Evolutionary conservation across 92 coral and sea anemone species (phyloP).

Genomic region (Phymanthus crucifer): DNA sequence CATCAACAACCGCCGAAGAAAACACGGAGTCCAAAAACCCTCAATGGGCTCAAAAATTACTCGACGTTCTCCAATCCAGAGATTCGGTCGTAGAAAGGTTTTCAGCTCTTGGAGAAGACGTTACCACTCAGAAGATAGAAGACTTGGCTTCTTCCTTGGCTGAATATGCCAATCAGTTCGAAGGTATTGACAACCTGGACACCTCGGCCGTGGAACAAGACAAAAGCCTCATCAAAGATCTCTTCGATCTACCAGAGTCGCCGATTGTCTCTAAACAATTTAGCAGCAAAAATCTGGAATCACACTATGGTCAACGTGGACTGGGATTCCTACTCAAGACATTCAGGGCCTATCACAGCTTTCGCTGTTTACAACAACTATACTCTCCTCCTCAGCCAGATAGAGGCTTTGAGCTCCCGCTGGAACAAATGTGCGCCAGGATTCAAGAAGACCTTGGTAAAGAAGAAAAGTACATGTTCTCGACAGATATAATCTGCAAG

Average conservation of each 20-base stretch:
- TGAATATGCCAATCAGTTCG: not conserved
- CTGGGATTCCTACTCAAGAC: too few relatives aligned
- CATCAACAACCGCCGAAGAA: not conserved
- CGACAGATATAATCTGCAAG: constrained; percentile 40
- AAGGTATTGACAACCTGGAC: constrained; percentile 17
- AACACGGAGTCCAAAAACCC: not conserved
- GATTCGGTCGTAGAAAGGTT: constrained; percentile 22
- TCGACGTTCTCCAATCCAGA: constrained; percentile 15
- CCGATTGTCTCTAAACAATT: too few relatives aligned
- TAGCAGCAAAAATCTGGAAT: constrained; percentile 21
- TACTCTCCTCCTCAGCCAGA: constrained; percentile 14
- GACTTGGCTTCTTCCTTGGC: constrained; percentile 8
- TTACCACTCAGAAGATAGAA: constrained; percentile 12
- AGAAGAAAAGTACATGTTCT: constrained; percentile 21
- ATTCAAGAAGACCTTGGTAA: constrained; percentile 15
- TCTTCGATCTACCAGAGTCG: too few relatives aligned
- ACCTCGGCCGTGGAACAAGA: not conserved
- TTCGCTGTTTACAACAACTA: not conserved
- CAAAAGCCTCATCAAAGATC: too few relatives aligned
- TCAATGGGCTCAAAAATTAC: constrained; percentile 28
- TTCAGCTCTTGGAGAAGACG: not conserved
- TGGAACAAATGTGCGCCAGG: constrained; percentile 22
- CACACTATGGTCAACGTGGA: constrained; percentile 19
- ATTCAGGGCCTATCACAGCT: not conserved
- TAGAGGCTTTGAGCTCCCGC: constrained; percentile 20